phyloP scores from a whole-genome alignment of 2,888 invertebrate species.

The Neoscelio sp. region DNA sequence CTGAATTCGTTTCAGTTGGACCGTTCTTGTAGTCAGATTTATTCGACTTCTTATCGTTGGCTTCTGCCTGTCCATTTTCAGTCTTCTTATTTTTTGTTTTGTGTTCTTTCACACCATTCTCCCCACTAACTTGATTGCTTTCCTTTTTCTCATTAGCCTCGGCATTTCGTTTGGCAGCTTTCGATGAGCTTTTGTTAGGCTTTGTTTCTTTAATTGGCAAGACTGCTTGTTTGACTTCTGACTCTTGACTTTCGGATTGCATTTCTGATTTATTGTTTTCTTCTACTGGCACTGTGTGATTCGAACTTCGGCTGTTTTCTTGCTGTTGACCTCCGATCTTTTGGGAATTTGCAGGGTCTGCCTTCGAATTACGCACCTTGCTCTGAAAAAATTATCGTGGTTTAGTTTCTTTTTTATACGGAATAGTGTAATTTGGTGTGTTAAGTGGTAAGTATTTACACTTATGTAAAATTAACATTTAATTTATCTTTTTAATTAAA shows the following conservation, averaged over 20 bases:
- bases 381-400: conserved; percentile 28
- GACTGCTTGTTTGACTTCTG: conserved; percentile 34
- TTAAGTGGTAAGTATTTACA: too few relatives aligned
- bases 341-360: conserved; percentile 12
- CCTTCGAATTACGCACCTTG: conserved; percentile 39
- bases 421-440: too few relatives aligned
- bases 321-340: conserved; percentile 28
- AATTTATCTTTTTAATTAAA: too few relatives aligned
- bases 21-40: conserved; percentile 37
- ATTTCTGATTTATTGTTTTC: conserved; percentile 31
- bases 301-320: conserved; percentile 38
- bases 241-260: conserved; percentile 29
- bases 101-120: conserved; percentile 43
- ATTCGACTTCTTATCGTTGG: conserved; percentile 39
- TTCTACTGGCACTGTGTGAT: neutral
- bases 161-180: conserved; percentile 30
- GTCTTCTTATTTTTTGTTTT: conserved; percentile 49
- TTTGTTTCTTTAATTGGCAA: conserved; percentile 47
- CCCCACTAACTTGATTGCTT: conserved; percentile 37
- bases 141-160: conserved; percentile 47
- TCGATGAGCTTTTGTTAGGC: conserved; percentile 16
- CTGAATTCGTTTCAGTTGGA: neutral
- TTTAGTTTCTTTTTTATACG: too few relatives aligned
- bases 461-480: too few relatives aligned
- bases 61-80: conserved; percentile 42